Percentiles rank a stretch among this genome's conserved stretches.
Evolutionary conservation across 2,113 vertebrate genomes (phyloP).

Genomic region (Ceratotherium simum): DNA sequence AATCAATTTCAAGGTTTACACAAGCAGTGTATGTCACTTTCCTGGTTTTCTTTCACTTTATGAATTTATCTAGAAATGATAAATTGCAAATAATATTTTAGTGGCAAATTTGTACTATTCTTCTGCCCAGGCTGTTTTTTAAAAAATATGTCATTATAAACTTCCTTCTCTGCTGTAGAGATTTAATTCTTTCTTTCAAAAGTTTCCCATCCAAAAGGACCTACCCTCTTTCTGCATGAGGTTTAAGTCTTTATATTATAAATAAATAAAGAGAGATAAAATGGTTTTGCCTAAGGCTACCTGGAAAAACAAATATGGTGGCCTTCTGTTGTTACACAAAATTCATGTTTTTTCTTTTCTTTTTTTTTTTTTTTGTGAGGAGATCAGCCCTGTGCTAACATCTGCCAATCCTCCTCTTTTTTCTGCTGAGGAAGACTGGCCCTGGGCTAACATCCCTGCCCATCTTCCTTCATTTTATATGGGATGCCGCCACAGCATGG

Average conservation of each 20-base stretch:
- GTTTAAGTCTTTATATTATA: conserved; percentile 65
- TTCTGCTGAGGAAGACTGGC: no score
- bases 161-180: conserved; percentile 7
- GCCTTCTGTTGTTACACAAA: conserved; percentile 66
- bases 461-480: no score
- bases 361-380: no score
- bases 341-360: conserved; percentile 70
- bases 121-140: not conserved
- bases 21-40: conserved; percentile 60
- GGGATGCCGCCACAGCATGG: no score
- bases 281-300: conserved; percentile 72
- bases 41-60: conserved; percentile 50
- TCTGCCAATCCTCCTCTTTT: no score
- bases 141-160: not conserved
- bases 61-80: conserved; percentile 64
- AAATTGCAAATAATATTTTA: conserved; percentile 59
- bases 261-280: conserved; percentile 74
- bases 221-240: not conserved
- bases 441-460: no score
- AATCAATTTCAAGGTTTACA: conserved; percentile 81
- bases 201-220: not conserved
- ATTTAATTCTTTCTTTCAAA: conserved; percentile 54
- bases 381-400: no score
- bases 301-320: conserved; percentile 61
- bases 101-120: not conserved